Base-by-base conservation (phyloP, 2,888 invertebrate genomes). In the Heteromurus nitidus region DNA sequence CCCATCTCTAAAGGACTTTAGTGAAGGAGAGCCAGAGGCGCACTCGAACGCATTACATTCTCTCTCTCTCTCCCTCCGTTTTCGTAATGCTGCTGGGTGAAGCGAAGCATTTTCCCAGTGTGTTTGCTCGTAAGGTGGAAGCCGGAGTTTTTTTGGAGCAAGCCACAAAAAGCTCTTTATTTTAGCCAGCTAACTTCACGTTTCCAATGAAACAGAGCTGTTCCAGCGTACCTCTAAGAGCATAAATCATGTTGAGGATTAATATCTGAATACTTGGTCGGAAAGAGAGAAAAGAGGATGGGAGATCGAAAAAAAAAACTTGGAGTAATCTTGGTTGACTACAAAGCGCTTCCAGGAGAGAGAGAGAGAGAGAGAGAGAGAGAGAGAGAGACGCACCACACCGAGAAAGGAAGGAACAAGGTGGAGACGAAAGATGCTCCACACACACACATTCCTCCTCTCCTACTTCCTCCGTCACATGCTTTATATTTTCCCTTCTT, bases 201-300 rank as follows among this genome's bases (percentile, higher is more conserved):
- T 55, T 64, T 62, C 30, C 50, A 65, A 58, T 80, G 73, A 80
- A 80, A 80, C 79, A 80, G 79, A 80, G 67, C 80, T 69, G 80
- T 80, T 74, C 73, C 53, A 68, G 30, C 53, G 64, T 50, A 36
- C 69, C 58, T 81, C 68, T 42, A 75, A 70, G 75, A 81, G 81
- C 81, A 81, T 81, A 81, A 81, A 81, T 81, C 81, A 81, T 81
- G 81, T 81, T 75, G 81, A 70, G 81, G 81, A 81, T 81, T 81
- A 81, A 81, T 75, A 81, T 81, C 81, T 75, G 81, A 81, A 81
- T 81, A 75, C 81, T 75, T 64, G 75, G 75, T 62, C 47, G 47
- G 64, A 30, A 50, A 62, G 28, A 50, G 36, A 36, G 31, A 58
- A 36, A 53, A 74, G 53, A 55, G 72, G 36, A 22, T 42, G 55